These are phyloP conservation scores for Takifugu rubripes DNA, from an alignment of 2,797 vertebrate genomes.

Conservation along the genomic window DNA sequence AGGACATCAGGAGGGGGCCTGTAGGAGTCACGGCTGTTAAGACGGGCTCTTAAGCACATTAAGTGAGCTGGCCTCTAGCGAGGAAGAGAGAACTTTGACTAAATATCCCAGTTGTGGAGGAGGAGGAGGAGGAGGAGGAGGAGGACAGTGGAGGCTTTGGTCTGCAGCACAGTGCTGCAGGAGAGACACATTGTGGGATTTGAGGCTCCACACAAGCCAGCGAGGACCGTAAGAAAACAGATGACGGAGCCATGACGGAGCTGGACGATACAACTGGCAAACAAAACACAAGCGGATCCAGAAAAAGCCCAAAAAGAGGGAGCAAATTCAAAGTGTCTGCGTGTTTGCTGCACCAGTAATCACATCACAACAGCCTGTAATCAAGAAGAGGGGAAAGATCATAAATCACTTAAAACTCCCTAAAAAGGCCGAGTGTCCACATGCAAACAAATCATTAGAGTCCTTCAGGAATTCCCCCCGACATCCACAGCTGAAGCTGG, in stretches of 20 bases:
- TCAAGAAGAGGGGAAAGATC: neutral
- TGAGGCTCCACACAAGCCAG: constrained; percentile 28
- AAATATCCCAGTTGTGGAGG: constrained; percentile 77
- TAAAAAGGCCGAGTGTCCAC: too few relatives aligned
- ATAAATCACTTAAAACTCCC: neutral
- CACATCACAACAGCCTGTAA: too few relatives aligned
- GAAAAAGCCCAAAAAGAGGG: neutral
- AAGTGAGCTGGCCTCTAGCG: constrained; percentile 82
- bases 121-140: constrained; percentile 40
- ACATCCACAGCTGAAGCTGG: too few relatives aligned
- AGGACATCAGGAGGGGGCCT: constrained; percentile 65
- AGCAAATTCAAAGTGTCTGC: neutral
- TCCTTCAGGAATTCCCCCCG: too few relatives aligned
- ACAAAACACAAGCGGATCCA: too few relatives aligned
- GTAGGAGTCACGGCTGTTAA: constrained; percentile 94
- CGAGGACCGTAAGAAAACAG: constrained; percentile 1
- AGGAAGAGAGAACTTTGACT: constrained; percentile 81
- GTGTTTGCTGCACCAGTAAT: too few relatives aligned
- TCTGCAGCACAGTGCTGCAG: constrained; percentile 76
- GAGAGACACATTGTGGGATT: constrained; percentile 54
- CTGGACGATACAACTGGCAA: neutral
- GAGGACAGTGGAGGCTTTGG: constrained; percentile 61
- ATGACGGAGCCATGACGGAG: neutral
- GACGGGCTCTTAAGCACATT: constrained; percentile 85
- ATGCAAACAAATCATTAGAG: too few relatives aligned